These are phyloP conservation scores for Ips nitidus DNA, from an alignment of 1,140 invertebrate genomes.

Conservation along the genomic window DNA sequence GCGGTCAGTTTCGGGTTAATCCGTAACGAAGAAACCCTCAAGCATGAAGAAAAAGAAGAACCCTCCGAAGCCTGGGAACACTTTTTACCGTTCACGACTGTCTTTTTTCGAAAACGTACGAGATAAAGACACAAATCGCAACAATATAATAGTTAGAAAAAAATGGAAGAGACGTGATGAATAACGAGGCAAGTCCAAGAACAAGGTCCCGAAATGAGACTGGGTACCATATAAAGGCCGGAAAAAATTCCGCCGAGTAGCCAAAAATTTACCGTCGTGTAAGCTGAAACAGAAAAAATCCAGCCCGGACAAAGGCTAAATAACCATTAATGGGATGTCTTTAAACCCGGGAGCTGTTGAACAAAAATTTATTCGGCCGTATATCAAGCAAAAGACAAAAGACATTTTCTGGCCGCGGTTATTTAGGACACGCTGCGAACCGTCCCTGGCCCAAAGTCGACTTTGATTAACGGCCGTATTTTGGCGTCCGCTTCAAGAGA, in stretches of 20 bases:
- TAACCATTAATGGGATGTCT: slow-evolving; percentile 33
- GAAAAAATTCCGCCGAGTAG: slow-evolving; percentile 14
- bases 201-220: no score
- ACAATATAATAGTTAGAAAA: no score
- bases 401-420: slow-evolving; percentile 25
- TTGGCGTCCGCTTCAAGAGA: background rate
- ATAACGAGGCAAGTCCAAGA: no score
- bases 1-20: no score
- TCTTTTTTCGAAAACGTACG: no score
- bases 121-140: no score
- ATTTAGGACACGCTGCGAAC: slow-evolving; percentile 21
- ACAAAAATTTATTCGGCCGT: slow-evolving; percentile 30
- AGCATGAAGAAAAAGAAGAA: no score
- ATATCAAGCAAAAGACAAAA: slow-evolving; percentile 35
- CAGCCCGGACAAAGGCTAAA: slow-evolving; percentile 29
- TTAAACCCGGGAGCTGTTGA: slow-evolving; percentile 31
- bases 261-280: slow-evolving; percentile 26
- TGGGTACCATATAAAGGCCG: background rate
- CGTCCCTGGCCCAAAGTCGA: slow-evolving; percentile 2
- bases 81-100: no score
- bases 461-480: slow-evolving; percentile 2
- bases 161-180: no score
- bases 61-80: no score
- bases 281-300: slow-evolving; percentile 13
- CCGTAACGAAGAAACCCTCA: no score